Evolutionary conservation across 2,113 vertebrate species (phyloP).

Genomic region (Poeciliopsis prolifica): DNA sequence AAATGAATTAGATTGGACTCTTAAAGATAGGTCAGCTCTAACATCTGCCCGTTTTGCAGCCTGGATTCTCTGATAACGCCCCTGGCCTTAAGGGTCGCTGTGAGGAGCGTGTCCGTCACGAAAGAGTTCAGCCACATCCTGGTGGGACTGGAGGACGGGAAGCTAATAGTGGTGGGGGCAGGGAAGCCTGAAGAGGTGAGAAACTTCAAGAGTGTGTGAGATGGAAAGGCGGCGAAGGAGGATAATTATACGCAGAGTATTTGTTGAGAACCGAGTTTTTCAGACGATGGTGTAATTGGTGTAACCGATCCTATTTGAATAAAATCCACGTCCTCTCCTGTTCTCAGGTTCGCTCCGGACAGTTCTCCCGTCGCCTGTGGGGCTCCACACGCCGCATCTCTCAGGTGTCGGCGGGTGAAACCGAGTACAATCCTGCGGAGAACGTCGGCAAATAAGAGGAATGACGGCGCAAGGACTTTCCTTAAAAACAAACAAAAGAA

Average conservation of each 20-base stretch:
- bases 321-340: constrained; percentile 20
- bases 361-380: constrained; percentile 89
- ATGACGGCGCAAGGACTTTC: constrained; percentile 11
- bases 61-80: constrained; percentile 77
- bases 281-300: constrained; percentile 49
- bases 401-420: constrained; percentile 93
- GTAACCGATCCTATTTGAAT: constrained; percentile 6
- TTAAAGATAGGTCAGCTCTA: background rate
- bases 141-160: constrained; percentile 93
- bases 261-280: constrained; percentile 36
- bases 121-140: constrained; percentile 96
- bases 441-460: constrained; percentile 66
- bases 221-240: background rate
- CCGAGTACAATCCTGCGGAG: constrained; percentile 87
- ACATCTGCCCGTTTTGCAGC: constrained; percentile 65
- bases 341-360: constrained; percentile 86
- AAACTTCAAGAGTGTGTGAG: constrained; percentile 22
- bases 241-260: constrained; percentile 44
- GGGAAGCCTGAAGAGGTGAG: constrained; percentile 94
- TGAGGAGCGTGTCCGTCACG: constrained; percentile 91
- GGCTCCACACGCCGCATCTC: constrained; percentile 89
- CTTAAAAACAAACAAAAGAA: background rate
- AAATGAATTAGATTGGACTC: background rate
- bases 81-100: constrained; percentile 88
- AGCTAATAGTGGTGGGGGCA: constrained; percentile 94